These are phyloP conservation scores for Cheirogaleus major DNA, from an alignment of 2,797 vertebrate species.

Conservation along the genomic window DNA sequence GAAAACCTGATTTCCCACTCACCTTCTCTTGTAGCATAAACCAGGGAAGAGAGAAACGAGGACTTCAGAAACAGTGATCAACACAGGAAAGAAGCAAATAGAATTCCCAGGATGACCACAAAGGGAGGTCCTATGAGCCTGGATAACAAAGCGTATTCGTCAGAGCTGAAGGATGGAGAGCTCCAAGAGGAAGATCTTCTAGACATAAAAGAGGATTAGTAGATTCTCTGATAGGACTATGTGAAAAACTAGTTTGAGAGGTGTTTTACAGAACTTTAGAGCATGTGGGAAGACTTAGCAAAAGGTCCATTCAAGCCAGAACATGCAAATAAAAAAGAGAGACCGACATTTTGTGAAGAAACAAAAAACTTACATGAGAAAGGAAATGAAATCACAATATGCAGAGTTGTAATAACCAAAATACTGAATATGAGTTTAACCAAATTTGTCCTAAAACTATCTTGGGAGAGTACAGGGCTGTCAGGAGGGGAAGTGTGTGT, in stretches of 20 bases:
- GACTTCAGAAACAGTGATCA: neutral
- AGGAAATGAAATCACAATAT: neutral
- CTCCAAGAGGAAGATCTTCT: neutral
- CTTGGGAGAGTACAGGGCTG: neutral
- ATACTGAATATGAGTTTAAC: neutral
- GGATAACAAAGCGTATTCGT: neutral
- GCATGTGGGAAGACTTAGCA: neutral
- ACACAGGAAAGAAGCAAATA: neutral
- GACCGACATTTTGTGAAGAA: neutral
- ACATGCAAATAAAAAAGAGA: neutral
- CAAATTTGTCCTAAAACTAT: neutral
- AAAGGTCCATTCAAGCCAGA: neutral
- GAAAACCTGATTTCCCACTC: neutral
- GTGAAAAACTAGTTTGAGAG: slow-evolving; percentile 16
- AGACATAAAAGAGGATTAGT: neutral
- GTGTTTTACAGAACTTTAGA: neutral
- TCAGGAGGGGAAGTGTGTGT: neutral
- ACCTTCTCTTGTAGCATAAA: neutral
- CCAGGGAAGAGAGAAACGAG: neutral
- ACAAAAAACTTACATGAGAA: neutral
- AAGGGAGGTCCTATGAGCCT: neutral
- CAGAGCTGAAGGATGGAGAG: neutral
- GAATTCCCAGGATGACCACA: neutral
- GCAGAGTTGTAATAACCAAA: neutral
- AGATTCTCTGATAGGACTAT: neutral